Evolutionary conservation across 2,797 vertebrate genomes (phyloP), one percentile per base, ranked within the genome.

Genomic region (Poecilia wingei): DNA sequence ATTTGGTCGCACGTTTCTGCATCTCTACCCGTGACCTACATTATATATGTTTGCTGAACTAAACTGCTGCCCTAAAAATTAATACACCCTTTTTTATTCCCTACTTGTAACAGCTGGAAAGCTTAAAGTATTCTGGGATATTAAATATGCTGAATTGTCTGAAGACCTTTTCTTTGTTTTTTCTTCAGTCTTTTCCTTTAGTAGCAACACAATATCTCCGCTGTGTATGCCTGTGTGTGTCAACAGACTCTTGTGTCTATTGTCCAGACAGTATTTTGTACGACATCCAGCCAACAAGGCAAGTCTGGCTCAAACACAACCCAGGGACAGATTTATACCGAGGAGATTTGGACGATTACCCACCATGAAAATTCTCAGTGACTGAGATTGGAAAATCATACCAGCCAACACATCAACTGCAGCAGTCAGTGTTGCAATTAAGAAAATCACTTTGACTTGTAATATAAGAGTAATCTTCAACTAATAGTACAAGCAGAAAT

Each of bases 291-390:
- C 79, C 86, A 88, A 86, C n/a, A 73, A 79, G 47, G 55, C 80
- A 46, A 31, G 46, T 53, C 74, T 89, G 86, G 81, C 81, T 82
- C 76, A 76, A 82, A 71, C 3, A 7, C 43, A 92, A 86, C 77
- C 78, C 28, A 51, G 79, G 87, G 88, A 89, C 89, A 89, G 86
- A 91, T 93, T 91, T 90, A 86, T 81, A 66, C 70, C 36, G 86
- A 84, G 90, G 82, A 87, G 87, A 92, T 88, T 88, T 90, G 92
- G 91, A 91, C 75, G 86, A 89, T 92, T 90, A 89, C 84, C 80
- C 84, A 77, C 84, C 76, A 86, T 86, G 80, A 90, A 91, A 79
- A 84, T 81, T 82, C 73, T 70, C 72, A 81, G 72, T 89, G 87
- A 91, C 76, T 87, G 82, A 86, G 78, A 86, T 76, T 84, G 89